Evolutionary conservation across 2,797 vertebrate genomes (phyloP), one percentile per base, ranked within the genome.

Genomic region (Phalloptychus januarius): DNA sequence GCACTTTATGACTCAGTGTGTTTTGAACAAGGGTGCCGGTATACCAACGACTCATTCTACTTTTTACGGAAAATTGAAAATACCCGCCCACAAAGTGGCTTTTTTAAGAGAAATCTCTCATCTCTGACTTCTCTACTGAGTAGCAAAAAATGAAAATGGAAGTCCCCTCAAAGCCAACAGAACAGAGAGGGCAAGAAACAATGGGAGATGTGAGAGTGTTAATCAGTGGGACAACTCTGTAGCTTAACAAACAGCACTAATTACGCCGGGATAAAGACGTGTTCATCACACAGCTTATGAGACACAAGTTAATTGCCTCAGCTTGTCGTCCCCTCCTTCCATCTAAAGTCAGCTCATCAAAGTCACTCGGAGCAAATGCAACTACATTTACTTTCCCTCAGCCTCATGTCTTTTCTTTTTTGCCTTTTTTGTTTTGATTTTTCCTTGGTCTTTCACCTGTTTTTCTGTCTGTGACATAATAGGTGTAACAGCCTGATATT

Each of bases 241-340:
- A 91, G 91, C 93, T 94, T 95, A 91, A 95, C 93, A 95, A 95
- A 95, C 94, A 93, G 87, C 79, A 79, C 93, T 95, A 96, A 96
- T 95, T 95, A 95, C 91, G 94, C 84, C 44, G 83, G 93, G 88
- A 95, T 95, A 92, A 95, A 94, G 93, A 87, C 94, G 85, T 94
- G 93, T 93, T 95, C 94, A 94, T 95, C 93, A 91, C 87, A 87
- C 85, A 82, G 94, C 93, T 95, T 95, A 95, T 50, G 88, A 93
- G 94, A 92, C 93, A 88, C 89, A 86, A 92, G 93, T 93, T 95
- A 96, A 95, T 96, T 95, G 93, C 94, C 85, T 95, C 89, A 75
- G 86, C 91, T 89, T 90, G 88, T 90, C 36, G 89, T 83, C 83
- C 77, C 79, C 84, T 85, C 84, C 88, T 69, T 81, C 86, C 72